These are phyloP conservation scores for Cossypha polioptera DNA, from an alignment of 2,797 vertebrate genomes.

Conservation along the genomic window DNA sequence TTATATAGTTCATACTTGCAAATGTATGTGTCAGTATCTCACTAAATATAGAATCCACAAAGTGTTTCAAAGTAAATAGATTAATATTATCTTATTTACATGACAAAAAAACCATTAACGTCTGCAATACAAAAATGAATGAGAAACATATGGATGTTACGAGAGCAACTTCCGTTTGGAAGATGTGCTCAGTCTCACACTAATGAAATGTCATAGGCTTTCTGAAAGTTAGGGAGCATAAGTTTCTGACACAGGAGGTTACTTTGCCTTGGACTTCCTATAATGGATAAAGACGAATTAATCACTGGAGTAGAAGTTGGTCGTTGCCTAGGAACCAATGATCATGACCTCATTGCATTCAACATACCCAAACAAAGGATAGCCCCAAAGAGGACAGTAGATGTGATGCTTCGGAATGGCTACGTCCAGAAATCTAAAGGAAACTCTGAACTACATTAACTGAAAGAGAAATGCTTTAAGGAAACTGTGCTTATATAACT, in stretches of 20 bases:
- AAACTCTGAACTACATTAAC: background rate
- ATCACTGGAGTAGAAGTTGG: slow-evolving; percentile 54
- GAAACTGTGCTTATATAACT: background rate
- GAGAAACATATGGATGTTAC: background rate
- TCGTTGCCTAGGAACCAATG: slow-evolving; percentile 60
- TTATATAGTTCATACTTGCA: background rate
- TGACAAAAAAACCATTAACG: background rate
- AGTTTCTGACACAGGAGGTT: slow-evolving; percentile 26
- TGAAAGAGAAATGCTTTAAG: background rate
- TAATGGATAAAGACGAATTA: slow-evolving; percentile 52
- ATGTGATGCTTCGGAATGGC: background rate
- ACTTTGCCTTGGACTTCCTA: slow-evolving; percentile 21
- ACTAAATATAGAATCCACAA: background rate
- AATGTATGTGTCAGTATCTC: background rate
- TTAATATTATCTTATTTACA: background rate
- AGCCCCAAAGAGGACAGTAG: background rate
- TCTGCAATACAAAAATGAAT: background rate
- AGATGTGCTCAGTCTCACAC: background rate
- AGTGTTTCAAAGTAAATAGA: background rate
- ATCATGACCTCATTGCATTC: slow-evolving; percentile 59
- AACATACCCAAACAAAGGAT: slow-evolving; percentile 19
- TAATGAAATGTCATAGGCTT: background rate
- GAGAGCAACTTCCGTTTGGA: background rate
- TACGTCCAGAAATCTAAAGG: background rate
- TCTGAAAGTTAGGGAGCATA: background rate